phyloP scores from a whole-genome alignment of 1,140 invertebrate genomes.

The Pseudoatta argentina region DNA sequence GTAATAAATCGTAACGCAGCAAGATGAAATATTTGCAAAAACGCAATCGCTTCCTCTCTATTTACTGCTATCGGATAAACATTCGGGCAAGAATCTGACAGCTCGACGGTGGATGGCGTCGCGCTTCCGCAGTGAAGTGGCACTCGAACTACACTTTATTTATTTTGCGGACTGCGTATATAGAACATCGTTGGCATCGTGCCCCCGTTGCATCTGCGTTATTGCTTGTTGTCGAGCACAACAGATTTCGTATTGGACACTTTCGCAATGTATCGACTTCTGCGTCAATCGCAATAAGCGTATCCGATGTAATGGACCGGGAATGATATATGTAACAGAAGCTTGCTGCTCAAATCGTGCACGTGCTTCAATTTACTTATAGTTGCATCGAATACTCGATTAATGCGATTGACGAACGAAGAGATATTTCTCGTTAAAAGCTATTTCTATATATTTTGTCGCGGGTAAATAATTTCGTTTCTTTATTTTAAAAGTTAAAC shows the following conservation, averaged over 20 bases:
- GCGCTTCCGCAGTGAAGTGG: slow-evolving; percentile 47
- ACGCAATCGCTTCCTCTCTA: slow-evolving; percentile 48
- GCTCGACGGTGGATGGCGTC: slow-evolving; percentile 49
- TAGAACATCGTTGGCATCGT: slow-evolving; percentile 28
- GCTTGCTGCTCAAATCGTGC: slow-evolving; percentile 29
- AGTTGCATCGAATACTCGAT: not conserved
- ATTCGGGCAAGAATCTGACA: slow-evolving; percentile 64
- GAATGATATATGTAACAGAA: slow-evolving; percentile 58
- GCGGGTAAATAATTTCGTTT: not conserved
- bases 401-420: not conserved
- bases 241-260: slow-evolving; percentile 60
- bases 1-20: slow-evolving; percentile 46
- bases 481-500: too few relatives aligned
- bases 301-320: slow-evolving; percentile 50
- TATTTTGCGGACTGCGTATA: slow-evolving; percentile 30
- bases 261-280: slow-evolving; percentile 56
- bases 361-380: slow-evolving; percentile 34
- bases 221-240: slow-evolving; percentile 62
- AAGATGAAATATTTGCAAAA: slow-evolving; percentile 57
- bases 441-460: not conserved
- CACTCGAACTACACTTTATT: slow-evolving; percentile 54
- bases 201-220: slow-evolving; percentile 56
- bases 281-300: slow-evolving; percentile 60
- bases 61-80: slow-evolving; percentile 63
- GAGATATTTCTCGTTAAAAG: not conserved